Evolutionary conservation across 2,797 vertebrate species (phyloP), one percentile per base, ranked within the genome.

Genomic region (Pogonophryne albipinna): DNA sequence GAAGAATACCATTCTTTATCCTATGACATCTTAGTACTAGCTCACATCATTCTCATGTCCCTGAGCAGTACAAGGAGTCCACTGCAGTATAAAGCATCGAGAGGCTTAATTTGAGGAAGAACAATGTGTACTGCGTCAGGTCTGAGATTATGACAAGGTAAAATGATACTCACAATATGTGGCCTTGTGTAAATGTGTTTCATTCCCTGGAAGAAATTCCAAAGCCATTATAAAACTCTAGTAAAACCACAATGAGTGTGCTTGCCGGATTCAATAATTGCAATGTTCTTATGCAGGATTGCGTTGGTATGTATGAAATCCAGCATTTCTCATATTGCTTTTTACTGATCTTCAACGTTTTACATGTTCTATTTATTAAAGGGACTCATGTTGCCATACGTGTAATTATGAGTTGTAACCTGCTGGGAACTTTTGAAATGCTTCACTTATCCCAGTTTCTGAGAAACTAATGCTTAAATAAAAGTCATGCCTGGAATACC

Each of bases 241-340:
- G 55, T 78, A 65, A 67, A 75, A 55, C 68, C 64, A 76, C 68
- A 82, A 63, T 44, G 19, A 62, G 52, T 79, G 85, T 63, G 46
- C 55, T 23, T 47, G 42, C 3, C 2, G n/a, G 70, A 71, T 80
- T 83, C 73, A 59, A 70, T 34, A 34, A 59, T 80, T 65, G 80
- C 63, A 89, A 87, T 47, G 41, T n/a, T 76, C 75, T 90, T 84
- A 79, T 15, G 58, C 13, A 63, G 76, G 53, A 75, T 73, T 66
- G 57, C 3, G 45, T 12, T 15, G 11, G 2, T 13, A 17, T 46
- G 51, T 61, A 17, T 76, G 19, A 79, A 77, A 66, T 52, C 57
- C 67, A 67, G 56, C 12, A 31, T 70, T 71, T 38, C 8, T 38
- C 8, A 38, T 27, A 1, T 27, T 27, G 27, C 27, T 27, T 27